Evolutionary conservation across 1,140 invertebrate species (phyloP).

Genomic region (Drosophila orosa): DNA sequence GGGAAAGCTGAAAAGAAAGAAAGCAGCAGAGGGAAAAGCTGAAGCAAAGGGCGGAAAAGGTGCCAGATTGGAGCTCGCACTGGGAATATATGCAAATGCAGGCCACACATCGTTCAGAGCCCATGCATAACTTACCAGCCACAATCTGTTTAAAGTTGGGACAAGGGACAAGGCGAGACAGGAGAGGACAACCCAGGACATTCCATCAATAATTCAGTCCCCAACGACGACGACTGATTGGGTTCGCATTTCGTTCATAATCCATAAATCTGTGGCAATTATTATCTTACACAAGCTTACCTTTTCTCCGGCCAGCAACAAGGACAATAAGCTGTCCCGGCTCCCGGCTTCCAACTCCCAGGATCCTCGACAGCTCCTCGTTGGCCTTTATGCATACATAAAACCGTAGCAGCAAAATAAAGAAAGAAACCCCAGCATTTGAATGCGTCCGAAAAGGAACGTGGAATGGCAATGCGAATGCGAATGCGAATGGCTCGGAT

Average conservation of each 20-base stretch:
- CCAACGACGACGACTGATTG: constrained; percentile 19
- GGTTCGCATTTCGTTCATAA: constrained; percentile 19
- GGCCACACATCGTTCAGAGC: constrained; percentile 17
- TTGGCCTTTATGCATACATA: constrained; percentile 39
- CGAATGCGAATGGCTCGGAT: constrained; percentile 20
- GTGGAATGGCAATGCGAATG: constrained; percentile 11
- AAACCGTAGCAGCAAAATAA: constrained; percentile 9
- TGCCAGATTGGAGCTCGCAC: constrained; percentile 16
- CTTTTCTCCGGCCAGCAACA: constrained; percentile 12
- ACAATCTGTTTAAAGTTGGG: constrained; percentile 25
- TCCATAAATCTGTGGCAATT: constrained; percentile 53
- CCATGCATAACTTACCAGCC: constrained; percentile 22
- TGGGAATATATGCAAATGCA: constrained; percentile 38
- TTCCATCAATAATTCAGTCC: constrained; percentile 32
- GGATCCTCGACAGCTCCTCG: constrained; percentile 1
- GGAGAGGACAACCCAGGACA: background rate
- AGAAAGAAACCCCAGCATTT: constrained; percentile 34
- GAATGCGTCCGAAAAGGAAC: constrained; percentile 42
- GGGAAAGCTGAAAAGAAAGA: background rate
- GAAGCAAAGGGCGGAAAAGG: constrained; percentile 21
- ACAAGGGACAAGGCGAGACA: background rate
- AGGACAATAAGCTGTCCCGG: constrained; percentile 35
- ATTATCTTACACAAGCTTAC: constrained; percentile 50
- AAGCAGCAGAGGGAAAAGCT: background rate
- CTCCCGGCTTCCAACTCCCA: constrained; percentile 17